Percentiles rank a stretch among this genome's conserved stretches.
phyloP scores from a whole-genome alignment of 2,888 invertebrate species.

The Agonum fuliginosum region DNA sequence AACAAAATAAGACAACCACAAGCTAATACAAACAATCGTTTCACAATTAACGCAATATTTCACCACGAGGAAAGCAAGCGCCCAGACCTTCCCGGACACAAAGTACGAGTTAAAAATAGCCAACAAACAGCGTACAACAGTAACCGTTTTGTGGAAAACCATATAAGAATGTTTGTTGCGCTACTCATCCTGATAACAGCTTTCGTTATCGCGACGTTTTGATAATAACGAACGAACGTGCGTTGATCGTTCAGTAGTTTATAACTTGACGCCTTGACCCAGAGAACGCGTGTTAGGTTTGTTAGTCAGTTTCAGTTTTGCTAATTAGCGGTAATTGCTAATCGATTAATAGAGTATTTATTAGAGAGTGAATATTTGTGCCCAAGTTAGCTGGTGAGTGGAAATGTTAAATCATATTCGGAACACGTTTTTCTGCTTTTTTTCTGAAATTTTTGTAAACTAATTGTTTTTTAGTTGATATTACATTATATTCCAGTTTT shows the following conservation, averaged over 20 bases:
- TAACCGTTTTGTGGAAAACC: background rate
- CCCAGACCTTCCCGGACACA: background rate
- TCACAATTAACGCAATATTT: background rate
- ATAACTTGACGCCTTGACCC: constrained; percentile 33
- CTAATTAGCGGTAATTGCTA: background rate
- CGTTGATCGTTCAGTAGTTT: constrained; percentile 9
- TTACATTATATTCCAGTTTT: too few relatives aligned
- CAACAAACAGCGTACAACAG: background rate
- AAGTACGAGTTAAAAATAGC: background rate
- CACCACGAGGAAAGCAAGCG: background rate
- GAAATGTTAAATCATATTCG: background rate
- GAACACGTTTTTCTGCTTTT: too few relatives aligned
- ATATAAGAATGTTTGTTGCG: constrained; percentile 5
- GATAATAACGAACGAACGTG: background rate
- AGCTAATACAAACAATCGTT: too few relatives aligned
- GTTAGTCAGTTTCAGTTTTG: background rate
- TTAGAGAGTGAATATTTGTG: too few relatives aligned
- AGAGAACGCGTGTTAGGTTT: constrained; percentile 19
- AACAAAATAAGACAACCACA: too few relatives aligned
- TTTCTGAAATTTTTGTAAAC: too few relatives aligned
- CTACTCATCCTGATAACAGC: constrained; percentile 31
- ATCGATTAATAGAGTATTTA: too few relatives aligned
- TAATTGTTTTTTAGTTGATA: too few relatives aligned
- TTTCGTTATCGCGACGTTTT: constrained; percentile 29
- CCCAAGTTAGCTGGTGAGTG: background rate